phyloP scores from a whole-genome alignment of 2,797 vertebrate genomes.

The Aldrovandia affinis region DNA sequence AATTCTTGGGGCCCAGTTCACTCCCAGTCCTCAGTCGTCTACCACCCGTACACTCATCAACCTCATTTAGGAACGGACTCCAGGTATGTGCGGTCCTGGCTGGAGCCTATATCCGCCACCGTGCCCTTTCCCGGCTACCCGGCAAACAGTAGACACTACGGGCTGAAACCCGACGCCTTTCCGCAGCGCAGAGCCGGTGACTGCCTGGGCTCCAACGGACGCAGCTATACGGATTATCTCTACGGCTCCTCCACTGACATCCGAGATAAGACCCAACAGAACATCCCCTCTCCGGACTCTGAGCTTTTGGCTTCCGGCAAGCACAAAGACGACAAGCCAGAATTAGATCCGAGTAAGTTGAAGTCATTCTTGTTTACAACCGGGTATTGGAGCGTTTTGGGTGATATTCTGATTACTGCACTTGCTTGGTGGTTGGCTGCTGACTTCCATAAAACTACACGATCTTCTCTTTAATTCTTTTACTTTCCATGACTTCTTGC shows the following conservation, averaged over 20 bases:
- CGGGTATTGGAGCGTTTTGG: constrained; percentile 49
- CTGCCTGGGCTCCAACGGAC: constrained; percentile 73
- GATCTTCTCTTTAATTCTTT: constrained; percentile 64
- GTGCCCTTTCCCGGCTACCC: constrained; percentile 81
- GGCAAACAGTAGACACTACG: constrained; percentile 76
- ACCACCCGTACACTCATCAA: constrained; percentile 78
- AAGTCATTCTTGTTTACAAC: constrained; percentile 78
- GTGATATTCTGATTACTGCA: constrained; percentile 26
- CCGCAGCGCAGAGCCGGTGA: constrained; percentile 66
- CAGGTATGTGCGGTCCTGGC: constrained; percentile 82
- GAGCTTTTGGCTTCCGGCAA: constrained; percentile 77
- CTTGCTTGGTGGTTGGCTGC: constrained; percentile 51
- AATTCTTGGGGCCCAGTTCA: constrained; percentile 80
- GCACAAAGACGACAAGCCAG: constrained; percentile 84
- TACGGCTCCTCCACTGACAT: constrained; percentile 77
- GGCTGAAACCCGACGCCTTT: constrained; percentile 77
- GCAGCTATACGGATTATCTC: constrained; percentile 78
- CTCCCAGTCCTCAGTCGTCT: constrained; percentile 78
- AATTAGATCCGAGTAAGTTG: constrained; percentile 86
- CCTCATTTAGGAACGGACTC: constrained; percentile 79
- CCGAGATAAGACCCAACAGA: constrained; percentile 77
- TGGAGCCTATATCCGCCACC: constrained; percentile 80
- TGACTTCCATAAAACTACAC: constrained; percentile 79
- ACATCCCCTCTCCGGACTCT: constrained; percentile 75
- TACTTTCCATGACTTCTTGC: constrained; percentile 9